phyloP scores from a whole-genome alignment of 2,797 vertebrate genomes.

The Malacoraja senta region DNA sequence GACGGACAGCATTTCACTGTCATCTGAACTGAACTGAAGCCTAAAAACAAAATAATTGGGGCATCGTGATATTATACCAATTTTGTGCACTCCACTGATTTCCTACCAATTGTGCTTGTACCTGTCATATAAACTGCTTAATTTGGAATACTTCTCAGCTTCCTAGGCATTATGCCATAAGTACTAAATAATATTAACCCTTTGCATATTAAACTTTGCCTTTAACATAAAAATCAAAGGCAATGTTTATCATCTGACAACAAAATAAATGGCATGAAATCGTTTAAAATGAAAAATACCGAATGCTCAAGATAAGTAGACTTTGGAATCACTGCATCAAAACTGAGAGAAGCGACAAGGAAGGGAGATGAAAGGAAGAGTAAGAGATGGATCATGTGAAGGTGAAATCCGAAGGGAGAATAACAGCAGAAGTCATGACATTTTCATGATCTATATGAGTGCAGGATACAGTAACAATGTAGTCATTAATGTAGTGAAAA shows the following conservation, averaged over 20 bases:
- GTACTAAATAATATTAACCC: background rate
- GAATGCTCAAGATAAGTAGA: background rate
- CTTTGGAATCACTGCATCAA: background rate
- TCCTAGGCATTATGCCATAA: background rate
- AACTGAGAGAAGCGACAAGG: background rate
- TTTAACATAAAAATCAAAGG: background rate
- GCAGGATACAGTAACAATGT: too few species aligned
- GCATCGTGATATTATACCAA: background rate
- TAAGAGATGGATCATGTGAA: too few species aligned
- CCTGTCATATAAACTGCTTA: background rate
- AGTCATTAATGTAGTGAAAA: too few species aligned
- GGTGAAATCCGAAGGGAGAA: too few species aligned
- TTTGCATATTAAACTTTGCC: background rate
- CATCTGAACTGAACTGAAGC: background rate
- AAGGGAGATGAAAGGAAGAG: too few species aligned
- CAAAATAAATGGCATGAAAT: background rate
- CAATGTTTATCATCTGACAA: background rate
- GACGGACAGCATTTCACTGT: background rate
- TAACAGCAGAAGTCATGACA: too few species aligned
- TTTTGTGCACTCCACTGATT: background rate
- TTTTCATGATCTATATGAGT: too few species aligned
- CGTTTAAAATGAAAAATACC: background rate
- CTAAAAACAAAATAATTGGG: background rate
- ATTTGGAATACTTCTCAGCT: background rate
- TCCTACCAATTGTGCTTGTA: background rate